Conservation (phyloP, 1,140 invertebrate species). For the Neotoxoptera formosana region DNA sequence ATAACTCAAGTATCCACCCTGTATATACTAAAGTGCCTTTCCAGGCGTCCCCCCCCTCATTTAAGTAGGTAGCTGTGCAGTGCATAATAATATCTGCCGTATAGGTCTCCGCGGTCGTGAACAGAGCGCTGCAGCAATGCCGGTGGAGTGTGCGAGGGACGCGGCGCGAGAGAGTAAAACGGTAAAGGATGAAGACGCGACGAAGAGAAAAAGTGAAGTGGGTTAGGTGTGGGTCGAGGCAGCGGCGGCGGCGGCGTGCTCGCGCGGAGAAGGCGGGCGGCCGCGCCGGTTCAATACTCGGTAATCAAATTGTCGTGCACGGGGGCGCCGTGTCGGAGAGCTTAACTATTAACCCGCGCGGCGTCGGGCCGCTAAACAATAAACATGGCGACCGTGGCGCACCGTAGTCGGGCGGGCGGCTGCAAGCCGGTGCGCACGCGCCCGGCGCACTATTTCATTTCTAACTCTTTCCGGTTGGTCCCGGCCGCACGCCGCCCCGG, state of each 20-base stretch:
- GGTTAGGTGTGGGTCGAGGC: neutral
- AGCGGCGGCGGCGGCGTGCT: neutral
- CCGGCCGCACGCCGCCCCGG: constrained; percentile 50
- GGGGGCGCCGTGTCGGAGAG: constrained; percentile 57
- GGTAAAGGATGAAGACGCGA: constrained; percentile 3
- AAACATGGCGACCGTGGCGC: constrained; percentile 52
- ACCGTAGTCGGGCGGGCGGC: neutral
- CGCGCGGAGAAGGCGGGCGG: neutral
- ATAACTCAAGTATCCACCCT: too few species aligned
- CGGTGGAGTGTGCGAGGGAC: neutral
- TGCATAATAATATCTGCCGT: too few species aligned
- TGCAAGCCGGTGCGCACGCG: constrained; percentile 21
- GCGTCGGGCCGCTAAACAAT: constrained; percentile 58
- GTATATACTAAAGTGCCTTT: too few species aligned
- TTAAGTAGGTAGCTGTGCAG: too few species aligned
- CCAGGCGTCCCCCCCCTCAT: too few species aligned
- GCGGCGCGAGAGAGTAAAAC: neutral
- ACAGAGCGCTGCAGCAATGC: neutral
- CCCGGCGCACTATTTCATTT: constrained; percentile 44
- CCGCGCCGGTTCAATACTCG: constrained; percentile 55
- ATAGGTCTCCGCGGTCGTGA: too few species aligned
- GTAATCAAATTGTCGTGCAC: constrained; percentile 58
- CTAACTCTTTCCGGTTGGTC: constrained; percentile 58
- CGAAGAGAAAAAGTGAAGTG: neutral
- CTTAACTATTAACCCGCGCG: constrained; percentile 56